A percentile compares a stretch with the other conserved stretches of the same genome.
Conservation (phyloP, 2,888 invertebrate genomes). For the Abrostola triplasia region DNA sequence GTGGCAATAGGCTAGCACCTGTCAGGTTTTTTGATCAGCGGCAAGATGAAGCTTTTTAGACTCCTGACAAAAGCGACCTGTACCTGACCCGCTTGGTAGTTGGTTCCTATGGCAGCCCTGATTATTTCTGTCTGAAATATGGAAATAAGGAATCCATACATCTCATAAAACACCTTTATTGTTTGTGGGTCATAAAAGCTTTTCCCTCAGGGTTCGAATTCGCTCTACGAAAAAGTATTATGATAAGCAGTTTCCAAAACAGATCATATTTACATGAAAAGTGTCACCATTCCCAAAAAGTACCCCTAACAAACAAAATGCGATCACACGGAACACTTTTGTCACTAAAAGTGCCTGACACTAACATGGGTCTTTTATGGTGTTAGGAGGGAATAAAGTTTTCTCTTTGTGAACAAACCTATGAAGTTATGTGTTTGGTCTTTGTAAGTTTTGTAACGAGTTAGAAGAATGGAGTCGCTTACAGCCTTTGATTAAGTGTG, state of each 20-base stretch:
- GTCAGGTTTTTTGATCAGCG: too few species aligned
- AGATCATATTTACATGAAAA: constrained; percentile 1
- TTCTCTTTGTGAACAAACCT: constrained; percentile 6
- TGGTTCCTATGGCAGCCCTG: too few species aligned
- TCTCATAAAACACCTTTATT: not conserved
- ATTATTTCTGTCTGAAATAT: too few species aligned
- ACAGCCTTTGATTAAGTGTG: not conserved
- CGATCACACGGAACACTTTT: constrained; percentile 25
- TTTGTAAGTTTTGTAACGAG: constrained; percentile 5
- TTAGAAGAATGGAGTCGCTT: not conserved
- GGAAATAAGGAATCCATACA: too few species aligned
- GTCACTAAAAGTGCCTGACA: constrained; percentile 15
- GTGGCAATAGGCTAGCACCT: too few species aligned
- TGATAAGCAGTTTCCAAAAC: constrained; percentile 1
- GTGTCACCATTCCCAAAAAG: constrained; percentile 13
- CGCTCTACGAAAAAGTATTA: constrained; percentile 1
- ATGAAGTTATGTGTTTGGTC: constrained; percentile 24
- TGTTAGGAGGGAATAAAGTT: constrained; percentile 15
- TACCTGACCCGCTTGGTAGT: too few species aligned
- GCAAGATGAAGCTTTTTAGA: too few species aligned
- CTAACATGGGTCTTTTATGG: constrained; percentile 31
- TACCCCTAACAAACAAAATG: constrained; percentile 17
- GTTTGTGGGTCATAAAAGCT: too few species aligned
- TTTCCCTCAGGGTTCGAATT: too few species aligned
- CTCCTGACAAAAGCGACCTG: too few species aligned